These are phyloP conservation scores for Eremophila alpestris DNA, from an alignment of 2,797 vertebrate genomes.

Conservation along the genomic window DNA sequence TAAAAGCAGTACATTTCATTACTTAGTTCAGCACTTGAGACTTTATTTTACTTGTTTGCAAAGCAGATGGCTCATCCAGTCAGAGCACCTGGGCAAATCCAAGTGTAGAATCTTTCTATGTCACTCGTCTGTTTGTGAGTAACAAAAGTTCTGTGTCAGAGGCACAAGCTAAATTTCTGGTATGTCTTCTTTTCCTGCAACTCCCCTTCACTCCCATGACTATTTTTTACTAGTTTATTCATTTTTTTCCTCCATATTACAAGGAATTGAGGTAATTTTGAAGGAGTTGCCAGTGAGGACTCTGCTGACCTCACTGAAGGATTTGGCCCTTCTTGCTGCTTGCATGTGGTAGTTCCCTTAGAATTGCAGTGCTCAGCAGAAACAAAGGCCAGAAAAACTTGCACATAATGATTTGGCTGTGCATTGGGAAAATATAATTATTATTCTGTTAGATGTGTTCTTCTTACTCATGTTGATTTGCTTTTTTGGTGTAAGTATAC, in stretches of 20 bases:
- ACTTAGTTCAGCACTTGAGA: not conserved
- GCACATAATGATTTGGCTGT: not conserved
- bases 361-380: not conserved
- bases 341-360: not conserved
- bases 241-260: not conserved
- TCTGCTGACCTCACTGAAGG: not conserved
- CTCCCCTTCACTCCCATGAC: rapidly evolving
- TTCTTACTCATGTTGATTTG: not conserved
- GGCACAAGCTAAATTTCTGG: not conserved
- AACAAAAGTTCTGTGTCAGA: not conserved
- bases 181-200: not conserved
- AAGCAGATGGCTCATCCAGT: not conserved
- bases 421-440: not conserved
- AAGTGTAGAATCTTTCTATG: not conserved
- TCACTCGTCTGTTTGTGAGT: not conserved
- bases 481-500: not conserved
- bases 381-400: not conserved
- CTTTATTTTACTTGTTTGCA: not conserved
- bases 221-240: not conserved
- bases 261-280: not conserved
- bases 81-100: not conserved
- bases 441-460: not conserved
- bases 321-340: not conserved
- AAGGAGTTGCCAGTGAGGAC: not conserved
- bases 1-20: not conserved